A percentile compares a stretch with the other conserved stretches of the same genome.
phyloP scores from a whole-genome alignment of 1,140 invertebrate genomes.

The Micrasema longulum region DNA sequence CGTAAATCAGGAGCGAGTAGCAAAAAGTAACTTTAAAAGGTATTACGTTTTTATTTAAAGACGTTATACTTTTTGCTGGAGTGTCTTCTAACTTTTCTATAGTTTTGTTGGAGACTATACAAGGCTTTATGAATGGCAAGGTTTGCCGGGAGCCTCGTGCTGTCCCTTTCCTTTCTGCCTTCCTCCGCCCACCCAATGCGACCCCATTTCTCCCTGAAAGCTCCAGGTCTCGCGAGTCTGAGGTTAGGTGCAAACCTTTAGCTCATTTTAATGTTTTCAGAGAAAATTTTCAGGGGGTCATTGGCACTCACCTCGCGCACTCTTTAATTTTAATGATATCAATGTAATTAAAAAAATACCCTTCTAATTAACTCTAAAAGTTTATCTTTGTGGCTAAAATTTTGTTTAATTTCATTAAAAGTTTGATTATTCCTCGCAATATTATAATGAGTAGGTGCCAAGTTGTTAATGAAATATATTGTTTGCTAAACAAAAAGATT shows the following conservation, averaged over 20 bases:
- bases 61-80: background rate
- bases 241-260: background rate
- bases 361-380: too few species aligned
- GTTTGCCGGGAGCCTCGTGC: slow-evolving; percentile 1
- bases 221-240: slow-evolving; percentile 1
- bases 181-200: background rate
- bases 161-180: background rate
- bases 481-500: too few species aligned
- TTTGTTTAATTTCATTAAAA: too few species aligned
- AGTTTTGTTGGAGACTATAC: background rate
- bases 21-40: too few species aligned
- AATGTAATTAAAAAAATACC: too few species aligned
- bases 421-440: too few species aligned
- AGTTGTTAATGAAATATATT: too few species aligned
- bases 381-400: too few species aligned
- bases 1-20: too few species aligned
- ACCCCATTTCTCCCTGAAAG: background rate
- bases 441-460: too few species aligned
- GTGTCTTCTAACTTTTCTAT: background rate
- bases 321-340: too few species aligned
- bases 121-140: slow-evolving; percentile 28
- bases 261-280: slow-evolving; percentile 13
- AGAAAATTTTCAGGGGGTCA: slow-evolving; percentile 21
- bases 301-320: background rate
- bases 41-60: too few species aligned